Conservation (phyloP, 2,888 invertebrate species). For the Hanleya hanleyi region DNA sequence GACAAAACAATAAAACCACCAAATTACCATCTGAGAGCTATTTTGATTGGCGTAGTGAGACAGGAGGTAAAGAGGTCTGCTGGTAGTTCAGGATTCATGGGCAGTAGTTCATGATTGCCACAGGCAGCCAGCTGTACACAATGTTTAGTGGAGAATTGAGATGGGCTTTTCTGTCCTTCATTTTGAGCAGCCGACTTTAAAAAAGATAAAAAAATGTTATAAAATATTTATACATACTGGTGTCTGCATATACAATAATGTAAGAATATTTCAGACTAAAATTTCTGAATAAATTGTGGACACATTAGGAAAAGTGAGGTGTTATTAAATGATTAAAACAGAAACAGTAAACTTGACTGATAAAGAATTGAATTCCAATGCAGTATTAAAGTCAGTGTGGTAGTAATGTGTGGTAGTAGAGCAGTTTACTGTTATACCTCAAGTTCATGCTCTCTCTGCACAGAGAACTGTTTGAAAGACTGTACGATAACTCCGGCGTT, state of each 20-base stretch:
- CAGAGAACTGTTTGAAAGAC: constrained; percentile 72
- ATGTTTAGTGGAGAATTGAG: constrained; percentile 79
- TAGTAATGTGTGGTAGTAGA: too few relatives aligned
- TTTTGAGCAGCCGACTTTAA: not conserved
- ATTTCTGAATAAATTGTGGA: too few relatives aligned
- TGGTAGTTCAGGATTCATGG: constrained; percentile 97
- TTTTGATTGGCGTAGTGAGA: constrained; percentile 98
- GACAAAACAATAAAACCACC: too few relatives aligned
- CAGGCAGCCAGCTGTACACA: constrained; percentile 99
- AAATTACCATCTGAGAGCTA: constrained; percentile 92
- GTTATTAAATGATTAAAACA: too few relatives aligned
- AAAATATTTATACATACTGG: too few relatives aligned
- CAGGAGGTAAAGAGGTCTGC: constrained; percentile 98
- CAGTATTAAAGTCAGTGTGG: too few relatives aligned
- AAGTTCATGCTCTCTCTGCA: constrained; percentile 66
- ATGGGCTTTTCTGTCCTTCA: not conserved
- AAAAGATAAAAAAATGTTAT: not conserved
- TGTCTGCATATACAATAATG: too few relatives aligned
- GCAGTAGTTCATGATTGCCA: constrained; percentile 91
- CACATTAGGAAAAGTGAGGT: too few relatives aligned
- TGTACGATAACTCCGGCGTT: constrained; percentile 98
- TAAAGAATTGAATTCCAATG: too few relatives aligned
- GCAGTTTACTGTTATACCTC: too few relatives aligned
- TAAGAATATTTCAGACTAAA: not conserved
- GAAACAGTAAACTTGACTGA: too few relatives aligned